Evolutionary conservation across 2,888 invertebrate genomes (phyloP), one percentile per base, ranked within the genome.

Genomic region (Agrotis exclamationis): DNA sequence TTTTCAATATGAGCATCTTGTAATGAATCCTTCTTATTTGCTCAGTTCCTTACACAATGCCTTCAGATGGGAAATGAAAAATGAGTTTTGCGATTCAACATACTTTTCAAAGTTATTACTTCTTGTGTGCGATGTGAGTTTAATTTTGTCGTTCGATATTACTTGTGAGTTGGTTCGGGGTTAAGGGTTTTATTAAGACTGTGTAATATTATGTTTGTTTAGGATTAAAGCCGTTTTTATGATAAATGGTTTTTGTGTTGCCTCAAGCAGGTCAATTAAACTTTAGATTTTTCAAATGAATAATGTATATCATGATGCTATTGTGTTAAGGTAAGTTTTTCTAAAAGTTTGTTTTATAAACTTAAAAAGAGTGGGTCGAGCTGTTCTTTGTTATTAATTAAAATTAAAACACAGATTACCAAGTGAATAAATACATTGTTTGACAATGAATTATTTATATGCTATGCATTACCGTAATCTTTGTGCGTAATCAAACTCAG

Each of bases 1-100:
- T 86, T 86, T 87, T 85, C 85, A 87, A 86, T 87, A 86, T 82
- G 67, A 70, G 50, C 53, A 50, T 53, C 63, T 56, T 11, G 59
- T 76, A 79, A 80, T 83, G 71, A 79, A 78, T 79, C 69, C 67
- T 74, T 51, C 76, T 69, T 80, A 77, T 80, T 84, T 76, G 33
- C 67, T 71, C 63, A 59, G 54, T 59, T 74, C 54, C 71, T 65
- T 73, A 70, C 44, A 80, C 69, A 83, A 80, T 76, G 78, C 56
- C 56, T 67, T 69, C 20, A 39, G 57, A 76, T 59, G 28, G 64
- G 69, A 71, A 71, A 83, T 80, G 76, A 80, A 76, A 85, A 85
- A 85, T 65, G 63, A 69, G 50, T 63, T 64, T 75, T 68, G 59
- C 62, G 63, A 70, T 63, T 65, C 58, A 20, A 71, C 64, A 57